Conservation (phyloP, 2,888 invertebrate genomes). For the Pseudococcus jackbeardsleyi region DNA sequence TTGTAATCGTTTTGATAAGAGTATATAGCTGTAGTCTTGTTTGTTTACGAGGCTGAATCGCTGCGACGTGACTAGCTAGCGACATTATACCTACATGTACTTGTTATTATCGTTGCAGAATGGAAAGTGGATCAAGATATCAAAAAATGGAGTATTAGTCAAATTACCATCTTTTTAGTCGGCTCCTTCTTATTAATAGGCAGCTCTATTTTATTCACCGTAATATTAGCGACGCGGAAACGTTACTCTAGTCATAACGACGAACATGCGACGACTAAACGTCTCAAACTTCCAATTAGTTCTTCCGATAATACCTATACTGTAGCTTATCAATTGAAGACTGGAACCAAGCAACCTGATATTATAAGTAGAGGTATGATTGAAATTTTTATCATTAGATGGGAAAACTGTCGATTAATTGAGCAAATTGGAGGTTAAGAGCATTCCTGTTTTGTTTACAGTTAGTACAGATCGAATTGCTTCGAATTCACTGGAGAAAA, state of each 20-base stretch:
- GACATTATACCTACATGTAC: background rate
- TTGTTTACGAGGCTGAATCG: background rate
- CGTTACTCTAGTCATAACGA: constrained; percentile 70
- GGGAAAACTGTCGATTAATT: no score
- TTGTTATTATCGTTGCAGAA: constrained; percentile 49
- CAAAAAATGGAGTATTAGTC: constrained; percentile 79
- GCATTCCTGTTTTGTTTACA: background rate
- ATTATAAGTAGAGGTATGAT: constrained; percentile 77
- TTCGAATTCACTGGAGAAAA: background rate
- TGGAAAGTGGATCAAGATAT: constrained; percentile 70
- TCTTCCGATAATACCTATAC: constrained; percentile 81
- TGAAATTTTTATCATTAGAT: background rate
- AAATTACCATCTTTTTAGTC: constrained; percentile 77
- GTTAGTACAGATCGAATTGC: constrained; percentile 33
- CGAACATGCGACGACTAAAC: constrained; percentile 69
- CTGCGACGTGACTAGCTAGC: background rate
- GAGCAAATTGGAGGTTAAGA: background rate
- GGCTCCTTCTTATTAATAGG: constrained; percentile 78
- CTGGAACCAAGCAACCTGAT: constrained; percentile 78
- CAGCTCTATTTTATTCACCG: constrained; percentile 76
- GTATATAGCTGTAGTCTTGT: background rate
- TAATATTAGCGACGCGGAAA: constrained; percentile 77
- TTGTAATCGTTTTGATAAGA: constrained; percentile 40
- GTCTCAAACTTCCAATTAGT: constrained; percentile 63
- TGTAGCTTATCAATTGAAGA: constrained; percentile 88